These are phyloP conservation scores for Pyrrhura leucotis DNA, from an alignment of 2,797 vertebrate species.

Conservation along the genomic window DNA sequence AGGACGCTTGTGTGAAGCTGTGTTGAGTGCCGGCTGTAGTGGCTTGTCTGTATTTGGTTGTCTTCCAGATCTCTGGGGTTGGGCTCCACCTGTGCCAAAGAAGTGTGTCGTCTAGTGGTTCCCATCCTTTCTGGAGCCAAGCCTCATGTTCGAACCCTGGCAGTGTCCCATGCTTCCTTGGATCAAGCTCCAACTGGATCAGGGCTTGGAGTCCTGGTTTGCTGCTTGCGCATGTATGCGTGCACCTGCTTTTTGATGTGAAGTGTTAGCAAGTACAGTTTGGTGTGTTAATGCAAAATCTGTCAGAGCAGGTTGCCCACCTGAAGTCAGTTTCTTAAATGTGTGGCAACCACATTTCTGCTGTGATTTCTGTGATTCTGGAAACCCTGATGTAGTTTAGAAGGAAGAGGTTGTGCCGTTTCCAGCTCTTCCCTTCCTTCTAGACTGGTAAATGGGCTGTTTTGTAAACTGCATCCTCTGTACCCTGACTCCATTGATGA, in stretches of 20 bases:
- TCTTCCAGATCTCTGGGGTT: conserved; percentile 61
- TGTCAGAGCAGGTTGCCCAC: conserved; percentile 67
- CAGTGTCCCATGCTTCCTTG: conserved; percentile 56
- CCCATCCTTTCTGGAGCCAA: conserved; percentile 61
- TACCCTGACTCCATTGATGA: not conserved
- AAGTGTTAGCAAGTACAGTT: conserved; percentile 61
- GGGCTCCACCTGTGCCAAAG: conserved; percentile 67
- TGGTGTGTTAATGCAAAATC: conserved; percentile 53
- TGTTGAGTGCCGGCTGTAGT: conserved; percentile 20
- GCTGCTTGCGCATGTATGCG: not conserved
- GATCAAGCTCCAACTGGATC: conserved; percentile 51
- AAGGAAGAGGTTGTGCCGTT: not conserved
- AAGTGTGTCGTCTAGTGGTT: conserved; percentile 71
- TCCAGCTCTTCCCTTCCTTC: not conserved
- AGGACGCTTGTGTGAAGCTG: conserved; percentile 9
- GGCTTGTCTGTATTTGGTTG: conserved; percentile 52
- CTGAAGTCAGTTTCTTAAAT: conserved; percentile 52
- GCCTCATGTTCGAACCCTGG: conserved; percentile 65
- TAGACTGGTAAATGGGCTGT: not conserved
- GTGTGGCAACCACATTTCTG: conserved; percentile 19
- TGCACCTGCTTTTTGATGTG: conserved; percentile 61
- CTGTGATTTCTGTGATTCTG: conserved; percentile 17
- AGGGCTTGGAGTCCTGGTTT: conserved; percentile 21
- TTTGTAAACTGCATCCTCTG: not conserved
- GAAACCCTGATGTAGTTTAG: not conserved